Percentiles rank a stretch among this genome's conserved stretches.
Conservation (phyloP, 2,113 vertebrate species). For the Nerophis lumbriciformis region DNA sequence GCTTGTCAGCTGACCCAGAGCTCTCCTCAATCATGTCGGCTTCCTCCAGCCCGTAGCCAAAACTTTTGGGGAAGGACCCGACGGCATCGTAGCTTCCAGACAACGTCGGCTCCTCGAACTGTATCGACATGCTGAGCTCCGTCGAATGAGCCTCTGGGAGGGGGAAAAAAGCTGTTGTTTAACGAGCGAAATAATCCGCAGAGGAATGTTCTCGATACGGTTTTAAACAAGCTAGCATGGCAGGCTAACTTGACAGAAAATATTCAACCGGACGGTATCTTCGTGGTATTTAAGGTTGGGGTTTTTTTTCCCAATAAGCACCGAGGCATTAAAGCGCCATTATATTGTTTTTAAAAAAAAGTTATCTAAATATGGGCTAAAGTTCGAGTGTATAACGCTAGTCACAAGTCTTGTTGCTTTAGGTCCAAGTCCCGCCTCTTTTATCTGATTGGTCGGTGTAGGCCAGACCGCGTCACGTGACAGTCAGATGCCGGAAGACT, state of each 20-base stretch:
- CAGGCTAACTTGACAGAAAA: slow-evolving; percentile 28
- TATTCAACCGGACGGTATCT: background rate
- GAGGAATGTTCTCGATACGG: slow-evolving; percentile 19
- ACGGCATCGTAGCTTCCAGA: slow-evolving; percentile 78
- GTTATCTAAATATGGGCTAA: background rate
- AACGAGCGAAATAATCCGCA: background rate
- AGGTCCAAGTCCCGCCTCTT: background rate
- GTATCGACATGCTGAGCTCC: slow-evolving; percentile 78
- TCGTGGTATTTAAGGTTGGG: background rate
- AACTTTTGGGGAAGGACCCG: slow-evolving; percentile 89
- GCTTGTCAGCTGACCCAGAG: slow-evolving; percentile 75
- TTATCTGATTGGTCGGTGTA: slow-evolving; percentile 30
- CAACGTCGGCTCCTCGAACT: slow-evolving; percentile 78
- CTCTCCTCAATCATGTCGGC: slow-evolving; percentile 74
- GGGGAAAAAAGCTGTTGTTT: background rate
- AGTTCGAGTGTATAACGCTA: background rate
- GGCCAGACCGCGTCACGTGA: slow-evolving; percentile 43
- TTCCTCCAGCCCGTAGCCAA: slow-evolving; percentile 87
- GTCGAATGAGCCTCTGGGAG: background rate
- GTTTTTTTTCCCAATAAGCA: background rate
- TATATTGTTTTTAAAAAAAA: background rate
- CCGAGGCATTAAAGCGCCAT: background rate
- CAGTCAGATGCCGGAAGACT: slow-evolving; percentile 27
- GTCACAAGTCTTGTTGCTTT: slow-evolving; percentile 15
- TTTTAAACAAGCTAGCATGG: slow-evolving; percentile 38